phyloP scores from a whole-genome alignment of 2,888 invertebrate species.

The Leucoma salicis region DNA sequence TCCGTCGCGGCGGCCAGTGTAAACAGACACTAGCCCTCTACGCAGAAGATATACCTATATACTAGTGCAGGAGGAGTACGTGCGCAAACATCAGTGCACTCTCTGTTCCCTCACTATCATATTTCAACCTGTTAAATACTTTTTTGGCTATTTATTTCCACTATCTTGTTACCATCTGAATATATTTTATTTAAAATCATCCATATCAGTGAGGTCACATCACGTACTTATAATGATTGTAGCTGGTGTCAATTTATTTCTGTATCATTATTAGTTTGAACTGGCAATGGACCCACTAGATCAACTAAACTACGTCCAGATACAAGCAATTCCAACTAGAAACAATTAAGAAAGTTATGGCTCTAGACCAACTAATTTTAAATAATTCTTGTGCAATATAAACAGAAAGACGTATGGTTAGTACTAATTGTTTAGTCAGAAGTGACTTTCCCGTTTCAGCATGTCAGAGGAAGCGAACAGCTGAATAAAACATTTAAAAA shows the following conservation, averaged over 20 bases:
- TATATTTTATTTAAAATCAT: constrained; percentile 14
- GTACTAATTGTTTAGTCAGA: constrained; percentile 20
- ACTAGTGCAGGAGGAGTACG: too few relatives aligned
- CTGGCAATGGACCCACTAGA: constrained; percentile 8
- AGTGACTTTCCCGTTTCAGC: constrained; percentile 23
- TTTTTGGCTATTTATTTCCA: constrained; percentile 11
- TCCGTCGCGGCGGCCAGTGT: too few relatives aligned
- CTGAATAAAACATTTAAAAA: constrained; percentile 40
- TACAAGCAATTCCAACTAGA: constrained; percentile 14
- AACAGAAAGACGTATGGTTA: background rate
- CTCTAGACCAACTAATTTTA: background rate
- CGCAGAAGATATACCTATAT: too few relatives aligned
- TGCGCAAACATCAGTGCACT: too few relatives aligned
- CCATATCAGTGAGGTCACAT: constrained; percentile 9
- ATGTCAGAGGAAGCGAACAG: constrained; percentile 37
- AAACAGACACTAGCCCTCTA: too few relatives aligned
- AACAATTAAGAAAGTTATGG: background rate
- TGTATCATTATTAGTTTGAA: constrained; percentile 1
- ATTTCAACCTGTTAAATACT: constrained; percentile 8
- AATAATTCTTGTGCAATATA: background rate
- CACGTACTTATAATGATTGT: constrained; percentile 3
- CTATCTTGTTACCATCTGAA: constrained; percentile 23
- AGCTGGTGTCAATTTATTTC: background rate
- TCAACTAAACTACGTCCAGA: constrained; percentile 12
- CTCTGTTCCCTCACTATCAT: too few relatives aligned